Conservation (phyloP, 2,113 vertebrate genomes). For the Brachyhypopomus gauderio region DNA sequence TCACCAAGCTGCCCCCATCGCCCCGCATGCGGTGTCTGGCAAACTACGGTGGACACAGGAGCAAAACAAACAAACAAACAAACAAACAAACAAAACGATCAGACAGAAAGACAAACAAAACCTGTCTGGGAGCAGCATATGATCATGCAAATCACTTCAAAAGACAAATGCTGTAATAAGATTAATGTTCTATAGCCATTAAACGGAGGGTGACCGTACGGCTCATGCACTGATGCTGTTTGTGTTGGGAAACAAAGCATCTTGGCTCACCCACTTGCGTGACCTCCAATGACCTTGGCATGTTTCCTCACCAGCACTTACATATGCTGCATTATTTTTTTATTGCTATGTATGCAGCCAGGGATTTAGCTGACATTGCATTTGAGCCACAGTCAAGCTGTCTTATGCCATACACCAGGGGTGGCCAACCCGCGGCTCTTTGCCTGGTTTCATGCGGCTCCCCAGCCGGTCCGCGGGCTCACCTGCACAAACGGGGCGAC, state of each 20-base stretch:
- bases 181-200: not conserved
- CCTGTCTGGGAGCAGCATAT: not conserved
- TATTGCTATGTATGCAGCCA: not conserved
- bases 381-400: not conserved
- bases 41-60: not conserved
- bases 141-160: conserved; percentile 20
- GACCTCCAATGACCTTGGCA: not conserved
- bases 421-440: no score
- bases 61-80: no score
- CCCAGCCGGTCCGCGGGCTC: no score
- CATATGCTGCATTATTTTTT: not conserved
- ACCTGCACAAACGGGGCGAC: no score
- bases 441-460: no score
- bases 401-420: not conserved
- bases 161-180: not conserved
- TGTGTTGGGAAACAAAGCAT: conserved; percentile 1
- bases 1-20: conserved; percentile 1
- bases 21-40: not conserved
- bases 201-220: not conserved
- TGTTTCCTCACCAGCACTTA: not conserved
- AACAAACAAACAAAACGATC: no score
- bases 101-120: no score
- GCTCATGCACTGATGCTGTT: not conserved
- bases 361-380: not conserved
- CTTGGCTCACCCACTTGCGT: not conserved